Evolutionary conservation across 2,888 invertebrate genomes (phyloP).

Genomic region (Norana najaformis): DNA sequence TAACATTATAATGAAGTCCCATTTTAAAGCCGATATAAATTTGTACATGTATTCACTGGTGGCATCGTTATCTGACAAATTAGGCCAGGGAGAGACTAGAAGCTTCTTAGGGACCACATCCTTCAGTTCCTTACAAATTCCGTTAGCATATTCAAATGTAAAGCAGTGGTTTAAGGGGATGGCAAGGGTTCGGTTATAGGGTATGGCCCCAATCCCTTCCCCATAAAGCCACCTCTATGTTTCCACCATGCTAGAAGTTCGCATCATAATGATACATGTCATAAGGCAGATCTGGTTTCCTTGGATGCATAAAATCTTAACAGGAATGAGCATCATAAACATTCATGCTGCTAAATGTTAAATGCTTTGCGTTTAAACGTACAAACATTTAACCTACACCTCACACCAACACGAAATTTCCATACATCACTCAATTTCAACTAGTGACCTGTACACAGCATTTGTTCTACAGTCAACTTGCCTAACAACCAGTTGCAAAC

Average conservation of each 20-base stretch:
- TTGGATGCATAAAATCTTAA: not conserved
- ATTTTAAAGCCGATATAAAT: not conserved
- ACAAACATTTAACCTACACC: not conserved
- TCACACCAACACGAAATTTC: not conserved
- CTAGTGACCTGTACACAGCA: not conserved
- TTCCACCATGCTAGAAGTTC: not conserved
- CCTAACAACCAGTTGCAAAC: not conserved
- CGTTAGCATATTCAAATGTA: not conserved
- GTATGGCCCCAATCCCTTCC: too few relatives aligned
- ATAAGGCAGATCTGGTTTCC: not conserved
- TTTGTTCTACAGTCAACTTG: not conserved
- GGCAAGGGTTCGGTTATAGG: not conserved
- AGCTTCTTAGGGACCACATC: not conserved
- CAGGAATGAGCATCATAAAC: not conserved
- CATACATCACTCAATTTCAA: not conserved
- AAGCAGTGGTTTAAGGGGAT: not conserved
- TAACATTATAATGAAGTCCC: not conserved
- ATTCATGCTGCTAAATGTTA: not conserved
- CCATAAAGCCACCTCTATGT: not conserved
- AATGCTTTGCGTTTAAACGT: not conserved
- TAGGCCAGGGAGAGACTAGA: not conserved
- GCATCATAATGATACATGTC: not conserved
- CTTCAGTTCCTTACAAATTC: not conserved
- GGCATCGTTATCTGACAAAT: not conserved
- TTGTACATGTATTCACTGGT: not conserved